phyloP scores from a whole-genome alignment of 2,888 invertebrate genomes.

The Nemoura dubitans region DNA sequence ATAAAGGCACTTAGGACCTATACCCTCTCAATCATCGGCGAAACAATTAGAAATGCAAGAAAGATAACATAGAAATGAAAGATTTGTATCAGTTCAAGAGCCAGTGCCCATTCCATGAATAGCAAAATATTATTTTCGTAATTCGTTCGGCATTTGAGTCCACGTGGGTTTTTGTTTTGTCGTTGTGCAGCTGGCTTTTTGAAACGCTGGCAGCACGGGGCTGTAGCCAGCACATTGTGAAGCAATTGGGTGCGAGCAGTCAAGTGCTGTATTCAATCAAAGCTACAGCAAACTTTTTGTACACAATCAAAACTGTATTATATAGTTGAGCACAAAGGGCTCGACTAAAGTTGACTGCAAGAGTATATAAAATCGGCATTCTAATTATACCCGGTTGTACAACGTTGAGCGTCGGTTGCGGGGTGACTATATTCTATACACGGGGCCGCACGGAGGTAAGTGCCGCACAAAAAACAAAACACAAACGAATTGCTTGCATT shows the following conservation, averaged over 20 bases:
- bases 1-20: no score
- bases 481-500: constrained; percentile 2
- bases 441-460: background rate
- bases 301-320: constrained; percentile 19
- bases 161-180: background rate
- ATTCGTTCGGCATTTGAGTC: background rate
- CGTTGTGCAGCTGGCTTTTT: background rate
- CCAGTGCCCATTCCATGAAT: background rate
- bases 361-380: constrained; percentile 28
- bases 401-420: background rate
- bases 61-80: background rate
- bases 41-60: background rate
- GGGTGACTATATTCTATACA: background rate
- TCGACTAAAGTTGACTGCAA: constrained; percentile 32
- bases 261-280: constrained; percentile 37
- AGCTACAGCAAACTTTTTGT: constrained; percentile 26
- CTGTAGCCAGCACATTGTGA: constrained; percentile 34
- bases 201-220: background rate
- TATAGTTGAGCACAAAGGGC: background rate
- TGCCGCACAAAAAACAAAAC: background rate
- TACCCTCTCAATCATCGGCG: background rate
- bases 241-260: constrained; percentile 44
- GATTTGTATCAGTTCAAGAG: background rate
- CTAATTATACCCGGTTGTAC: constrained; percentile 9
- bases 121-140: background rate